These are phyloP conservation scores for Nyctibius grandis DNA, from an alignment of 2,797 vertebrate genomes.

Conservation along the genomic window DNA sequence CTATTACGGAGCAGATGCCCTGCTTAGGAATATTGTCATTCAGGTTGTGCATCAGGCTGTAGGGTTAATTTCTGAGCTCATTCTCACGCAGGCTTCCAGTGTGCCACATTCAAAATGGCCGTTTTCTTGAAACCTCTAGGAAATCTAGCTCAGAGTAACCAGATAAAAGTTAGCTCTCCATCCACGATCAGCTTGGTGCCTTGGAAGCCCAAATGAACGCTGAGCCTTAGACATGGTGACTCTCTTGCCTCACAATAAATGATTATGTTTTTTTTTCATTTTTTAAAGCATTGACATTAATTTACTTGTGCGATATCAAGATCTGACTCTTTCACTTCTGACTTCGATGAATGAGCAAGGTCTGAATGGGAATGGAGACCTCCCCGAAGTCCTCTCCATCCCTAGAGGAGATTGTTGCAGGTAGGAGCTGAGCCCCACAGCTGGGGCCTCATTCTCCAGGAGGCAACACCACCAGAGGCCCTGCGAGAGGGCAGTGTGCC, in stretches of 20 bases:
- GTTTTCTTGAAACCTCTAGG: background rate
- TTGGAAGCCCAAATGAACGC: background rate
- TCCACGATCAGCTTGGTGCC: background rate
- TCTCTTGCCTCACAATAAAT: background rate
- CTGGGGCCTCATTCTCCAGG: accelerated
- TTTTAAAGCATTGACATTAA: background rate
- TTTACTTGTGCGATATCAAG: background rate
- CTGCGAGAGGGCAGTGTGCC: accelerated
- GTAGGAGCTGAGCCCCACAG: background rate
- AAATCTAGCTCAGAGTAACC: background rate
- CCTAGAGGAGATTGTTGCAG: background rate
- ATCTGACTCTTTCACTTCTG: background rate
- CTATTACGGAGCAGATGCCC: background rate
- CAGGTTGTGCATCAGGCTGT: background rate
- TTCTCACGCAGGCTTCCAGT: background rate
- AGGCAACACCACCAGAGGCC: background rate
- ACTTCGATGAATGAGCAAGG: background rate
- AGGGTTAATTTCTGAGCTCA: background rate
- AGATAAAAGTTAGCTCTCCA: background rate
- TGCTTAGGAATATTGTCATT: background rate
- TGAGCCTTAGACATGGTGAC: background rate
- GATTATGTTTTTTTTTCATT: background rate
- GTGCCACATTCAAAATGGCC: background rate
- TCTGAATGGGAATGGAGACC: background rate
- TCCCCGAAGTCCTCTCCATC: background rate